Conservation (phyloP, 2,113 vertebrate species). For the Sturnus vulgaris region DNA sequence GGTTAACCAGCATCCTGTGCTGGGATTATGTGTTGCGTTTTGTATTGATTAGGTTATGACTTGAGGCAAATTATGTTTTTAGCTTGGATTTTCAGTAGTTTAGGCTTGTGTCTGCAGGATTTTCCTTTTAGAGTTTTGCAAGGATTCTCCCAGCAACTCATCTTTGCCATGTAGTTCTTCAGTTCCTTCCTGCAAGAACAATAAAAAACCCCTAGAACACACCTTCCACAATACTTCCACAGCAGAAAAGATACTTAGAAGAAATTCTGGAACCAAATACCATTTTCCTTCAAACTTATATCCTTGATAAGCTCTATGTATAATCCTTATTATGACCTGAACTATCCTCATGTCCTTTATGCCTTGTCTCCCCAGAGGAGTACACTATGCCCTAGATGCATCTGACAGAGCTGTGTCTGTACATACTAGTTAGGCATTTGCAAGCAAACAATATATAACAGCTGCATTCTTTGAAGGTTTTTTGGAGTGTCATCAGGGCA, state of each 20-base stretch:
- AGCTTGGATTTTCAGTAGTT: neutral
- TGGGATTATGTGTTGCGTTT: neutral
- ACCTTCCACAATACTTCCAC: neutral
- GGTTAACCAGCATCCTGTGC: neutral
- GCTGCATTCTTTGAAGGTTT: neutral
- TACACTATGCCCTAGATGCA: neutral
- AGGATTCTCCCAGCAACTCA: neutral
- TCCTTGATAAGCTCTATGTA: neutral
- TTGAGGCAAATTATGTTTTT: neutral
- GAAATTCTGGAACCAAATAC: neutral
- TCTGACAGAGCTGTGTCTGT: neutral
- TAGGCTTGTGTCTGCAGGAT: neutral
- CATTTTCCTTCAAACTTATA: neutral
- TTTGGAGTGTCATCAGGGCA: neutral
- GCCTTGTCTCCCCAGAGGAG: neutral
- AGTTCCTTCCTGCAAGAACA: neutral
- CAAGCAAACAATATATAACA: neutral
- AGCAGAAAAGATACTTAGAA: neutral
- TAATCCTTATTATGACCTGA: neutral
- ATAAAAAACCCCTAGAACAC: neutral
- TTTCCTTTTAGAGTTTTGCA: neutral
- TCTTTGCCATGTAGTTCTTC: neutral
- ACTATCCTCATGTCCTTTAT: neutral
- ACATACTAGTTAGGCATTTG: neutral
- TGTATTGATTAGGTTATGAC: conserved; percentile 1